A percentile compares a stretch with the other conserved stretches of the same genome.
phyloP scores from a whole-genome alignment of 2,888 invertebrate genomes.

The Merodon equestris region DNA sequence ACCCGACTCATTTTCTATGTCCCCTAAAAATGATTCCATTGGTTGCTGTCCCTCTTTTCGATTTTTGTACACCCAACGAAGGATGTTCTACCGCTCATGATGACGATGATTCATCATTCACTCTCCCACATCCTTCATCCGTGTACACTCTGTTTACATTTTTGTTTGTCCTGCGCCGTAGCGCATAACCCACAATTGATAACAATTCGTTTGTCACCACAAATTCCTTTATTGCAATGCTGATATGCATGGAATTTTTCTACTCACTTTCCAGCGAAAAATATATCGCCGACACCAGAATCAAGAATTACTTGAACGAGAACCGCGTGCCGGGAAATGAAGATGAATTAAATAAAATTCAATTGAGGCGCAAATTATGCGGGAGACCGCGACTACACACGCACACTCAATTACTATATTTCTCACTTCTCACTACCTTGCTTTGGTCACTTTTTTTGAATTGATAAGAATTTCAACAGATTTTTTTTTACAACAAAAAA shows the following conservation, averaged over 20 bases:
- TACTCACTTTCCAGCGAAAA: constrained; percentile 33
- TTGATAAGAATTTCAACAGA: constrained; percentile 51
- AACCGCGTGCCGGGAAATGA: neutral
- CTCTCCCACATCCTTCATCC: constrained; percentile 17
- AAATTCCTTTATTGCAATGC: constrained; percentile 18
- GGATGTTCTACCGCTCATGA: constrained; percentile 17
- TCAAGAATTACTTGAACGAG: constrained; percentile 1
- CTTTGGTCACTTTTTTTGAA: neutral
- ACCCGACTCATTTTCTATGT: neutral
- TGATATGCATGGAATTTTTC: constrained; percentile 23
- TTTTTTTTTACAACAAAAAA: constrained; percentile 1
- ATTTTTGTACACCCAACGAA: constrained; percentile 4
- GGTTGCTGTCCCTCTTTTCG: neutral
- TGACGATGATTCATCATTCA: constrained; percentile 38
- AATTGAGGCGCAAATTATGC: constrained; percentile 37
- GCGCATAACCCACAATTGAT: constrained; percentile 11
- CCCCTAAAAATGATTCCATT: constrained; percentile 39
- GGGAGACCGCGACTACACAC: constrained; percentile 1
- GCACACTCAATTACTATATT: constrained; percentile 10
- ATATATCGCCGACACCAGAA: neutral
- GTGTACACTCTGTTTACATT: constrained; percentile 38
- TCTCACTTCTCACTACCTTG: too few relatives aligned
- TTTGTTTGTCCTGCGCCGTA: constrained; percentile 52
- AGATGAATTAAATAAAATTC: constrained; percentile 48
- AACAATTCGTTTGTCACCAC: constrained; percentile 8